Base-by-base conservation (phyloP, 1,140 invertebrate genomes). In the Brachionus asplanchnoidis region DNA sequence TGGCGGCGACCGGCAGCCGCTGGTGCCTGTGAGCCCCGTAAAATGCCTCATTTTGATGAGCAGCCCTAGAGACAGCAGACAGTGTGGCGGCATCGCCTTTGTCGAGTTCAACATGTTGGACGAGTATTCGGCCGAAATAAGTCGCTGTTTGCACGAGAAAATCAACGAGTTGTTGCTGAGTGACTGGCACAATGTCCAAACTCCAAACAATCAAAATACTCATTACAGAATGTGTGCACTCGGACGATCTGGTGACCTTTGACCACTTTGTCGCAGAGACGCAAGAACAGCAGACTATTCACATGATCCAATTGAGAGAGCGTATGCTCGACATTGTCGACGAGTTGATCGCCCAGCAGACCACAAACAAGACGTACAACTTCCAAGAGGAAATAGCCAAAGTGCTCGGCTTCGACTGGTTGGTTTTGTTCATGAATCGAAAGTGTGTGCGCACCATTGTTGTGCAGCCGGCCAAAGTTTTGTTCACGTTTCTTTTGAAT, bases 41-140 rank as follows among this genome's bases (percentile, higher is more conserved):
- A 99, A 99, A 90, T 98, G 97, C 17, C 90, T 99, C 0, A 96
- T 92, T 46, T 99, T 97, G 1, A 99, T 99, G 97, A 97, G 97
- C 8, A 99, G 97, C 0, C 97, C 96, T 0, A 92, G 89, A 42
- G 91, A 83, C 11, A 83, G 36, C n/a, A 28, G 20, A 75, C 44
- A 12, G 8, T 23, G 14, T 28, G 17, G 9, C 9, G 87, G 94
- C 94, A 89, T 94, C 94, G 94, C 97, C 0, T 99, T 99, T 90
- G 95, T 99, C 11, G 97, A 99, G 89, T 94, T 99, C 88, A 96
- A 99, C 87, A 98, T 99, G 96, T 94, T 93, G n/a, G 94, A 90
- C 85, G 91, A 91, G 70, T 91, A 91, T 12, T 91, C 92, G n/a
- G 89, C 88, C 50, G 97, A 98, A 87, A 98, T n/a, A n/a, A n/a